These are phyloP conservation scores for Sebastes steindachneri DNA, from an alignment of 2,797 vertebrate genomes.

Conservation along the genomic window DNA sequence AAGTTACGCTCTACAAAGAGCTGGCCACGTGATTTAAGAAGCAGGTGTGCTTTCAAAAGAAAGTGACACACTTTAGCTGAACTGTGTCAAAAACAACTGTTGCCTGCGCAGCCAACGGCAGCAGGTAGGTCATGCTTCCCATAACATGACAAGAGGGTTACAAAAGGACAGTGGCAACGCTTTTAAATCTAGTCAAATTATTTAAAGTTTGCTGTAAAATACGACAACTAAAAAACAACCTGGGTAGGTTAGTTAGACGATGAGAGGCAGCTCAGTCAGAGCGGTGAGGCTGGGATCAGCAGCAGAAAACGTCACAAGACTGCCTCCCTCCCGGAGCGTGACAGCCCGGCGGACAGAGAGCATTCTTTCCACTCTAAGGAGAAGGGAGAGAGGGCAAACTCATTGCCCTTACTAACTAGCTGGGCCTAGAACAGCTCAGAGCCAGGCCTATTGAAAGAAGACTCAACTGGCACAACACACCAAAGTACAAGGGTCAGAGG, in stretches of 20 bases:
- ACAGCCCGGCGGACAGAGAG: conserved; percentile 58
- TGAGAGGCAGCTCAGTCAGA: conserved; percentile 10
- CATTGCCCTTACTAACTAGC: conserved; percentile 51
- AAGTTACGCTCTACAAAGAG: background rate
- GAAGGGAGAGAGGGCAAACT: conserved; percentile 53
- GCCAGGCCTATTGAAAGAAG: background rate
- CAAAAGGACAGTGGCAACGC: background rate
- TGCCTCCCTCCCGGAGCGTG: conserved; percentile 65
- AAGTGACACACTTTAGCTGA: conserved; percentile 9
- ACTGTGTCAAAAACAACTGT: conserved; percentile 13
- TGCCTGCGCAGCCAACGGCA: background rate
- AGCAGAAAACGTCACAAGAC: conserved; percentile 72
- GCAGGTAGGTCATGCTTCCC: background rate
- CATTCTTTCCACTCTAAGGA: conserved; percentile 74
- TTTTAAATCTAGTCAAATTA: background rate
- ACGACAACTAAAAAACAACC: background rate
- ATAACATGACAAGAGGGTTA: background rate
- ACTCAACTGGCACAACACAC: background rate
- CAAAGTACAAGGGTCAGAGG: conserved; percentile 24
- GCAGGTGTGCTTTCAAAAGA: conserved; percentile 18
- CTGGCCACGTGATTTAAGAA: background rate
- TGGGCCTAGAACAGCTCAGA: conserved; percentile 7
- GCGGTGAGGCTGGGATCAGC: conserved; percentile 19
- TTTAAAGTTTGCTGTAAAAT: background rate
- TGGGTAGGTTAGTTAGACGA: background rate